Evolutionary conservation across 1,140 invertebrate species (phyloP).

Genomic region (Cecropterus lyciades): DNA sequence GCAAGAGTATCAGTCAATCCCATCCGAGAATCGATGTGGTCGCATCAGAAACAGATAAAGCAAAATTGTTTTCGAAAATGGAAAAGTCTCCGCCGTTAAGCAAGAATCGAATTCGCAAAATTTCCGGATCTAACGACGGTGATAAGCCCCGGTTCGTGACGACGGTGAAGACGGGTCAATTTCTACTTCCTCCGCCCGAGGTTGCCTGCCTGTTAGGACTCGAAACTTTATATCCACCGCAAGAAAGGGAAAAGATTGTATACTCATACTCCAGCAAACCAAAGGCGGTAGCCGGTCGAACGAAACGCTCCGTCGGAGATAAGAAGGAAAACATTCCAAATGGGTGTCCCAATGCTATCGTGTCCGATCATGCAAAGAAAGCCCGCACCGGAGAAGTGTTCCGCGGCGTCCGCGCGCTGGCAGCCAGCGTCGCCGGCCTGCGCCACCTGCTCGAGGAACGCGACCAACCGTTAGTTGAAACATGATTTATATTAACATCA

Average conservation of each 20-base stretch:
- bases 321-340: constrained; percentile 47
- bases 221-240: constrained; percentile 69
- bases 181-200: constrained; percentile 90
- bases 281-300: constrained; percentile 70
- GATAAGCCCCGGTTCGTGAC: constrained; percentile 88
- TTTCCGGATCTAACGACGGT: constrained; percentile 41
- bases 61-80: constrained; percentile 50
- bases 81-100: constrained; percentile 49
- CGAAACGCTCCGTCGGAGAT: constrained; percentile 47
- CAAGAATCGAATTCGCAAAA: constrained; percentile 41
- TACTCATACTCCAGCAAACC: constrained; percentile 87
- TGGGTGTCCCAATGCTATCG: constrained; percentile 46
- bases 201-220: constrained; percentile 87
- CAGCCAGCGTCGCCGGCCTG: constrained; percentile 63
- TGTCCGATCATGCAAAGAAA: constrained; percentile 10
- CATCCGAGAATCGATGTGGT: constrained; percentile 60
- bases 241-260: constrained; percentile 75
- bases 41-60: constrained; percentile 41
- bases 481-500: constrained; percentile 8
- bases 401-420: constrained; percentile 58
- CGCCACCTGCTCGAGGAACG: constrained; percentile 45
- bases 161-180: constrained; percentile 91
- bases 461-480: constrained; percentile 47
- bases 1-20: constrained; percentile 55
- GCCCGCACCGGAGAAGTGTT: constrained; percentile 45